A percentile compares a stretch with the other conserved stretches of the same genome.
These are phyloP conservation scores for Andricus grossulariae DNA, from an alignment of 1,140 invertebrate species.

Conservation along the genomic window DNA sequence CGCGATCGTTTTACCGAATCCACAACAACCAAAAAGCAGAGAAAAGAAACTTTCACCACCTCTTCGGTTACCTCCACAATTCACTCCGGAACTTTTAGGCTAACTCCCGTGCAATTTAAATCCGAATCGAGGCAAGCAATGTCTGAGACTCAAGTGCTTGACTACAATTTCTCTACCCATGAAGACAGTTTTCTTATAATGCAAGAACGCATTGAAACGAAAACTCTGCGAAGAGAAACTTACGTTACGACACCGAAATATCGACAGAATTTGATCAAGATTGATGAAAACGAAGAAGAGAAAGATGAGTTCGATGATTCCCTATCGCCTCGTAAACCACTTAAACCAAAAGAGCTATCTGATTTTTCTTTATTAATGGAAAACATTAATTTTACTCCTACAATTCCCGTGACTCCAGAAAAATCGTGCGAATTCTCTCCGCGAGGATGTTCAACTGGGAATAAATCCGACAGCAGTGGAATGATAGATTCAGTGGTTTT, in stretches of 20 bases:
- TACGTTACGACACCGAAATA: constrained; percentile 52
- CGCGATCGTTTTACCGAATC: constrained; percentile 42
- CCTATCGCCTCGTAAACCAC: constrained; percentile 43
- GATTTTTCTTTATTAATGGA: constrained; percentile 65
- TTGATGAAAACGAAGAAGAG: constrained; percentile 7
- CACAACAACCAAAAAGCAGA: constrained; percentile 45
- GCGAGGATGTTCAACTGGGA: constrained; percentile 50
- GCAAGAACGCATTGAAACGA: constrained; percentile 20
- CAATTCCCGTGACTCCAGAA: constrained; percentile 16
- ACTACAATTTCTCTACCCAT: constrained; percentile 39
- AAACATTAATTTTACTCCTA: constrained; percentile 59
- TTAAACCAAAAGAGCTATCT: constrained; percentile 29
- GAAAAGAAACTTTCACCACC: constrained; percentile 26
- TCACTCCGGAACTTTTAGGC: constrained; percentile 46
- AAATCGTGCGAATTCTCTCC: constrained; percentile 49
- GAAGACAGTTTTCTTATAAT: constrained; percentile 24
- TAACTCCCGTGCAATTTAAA: constrained; percentile 46
- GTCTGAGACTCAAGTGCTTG: not conserved
- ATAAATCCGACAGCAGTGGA: constrained; percentile 33
- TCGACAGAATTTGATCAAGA: constrained; percentile 14
- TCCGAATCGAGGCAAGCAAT: not conserved
- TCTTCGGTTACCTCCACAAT: constrained; percentile 31
- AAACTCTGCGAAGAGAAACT: constrained; percentile 54
- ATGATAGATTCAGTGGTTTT: not conserved
- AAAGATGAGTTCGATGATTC: constrained; percentile 54